phyloP scores from a whole-genome alignment of 37 sponge, comb jelly and placozoan genomes.

The Tethya wilhelma region DNA sequence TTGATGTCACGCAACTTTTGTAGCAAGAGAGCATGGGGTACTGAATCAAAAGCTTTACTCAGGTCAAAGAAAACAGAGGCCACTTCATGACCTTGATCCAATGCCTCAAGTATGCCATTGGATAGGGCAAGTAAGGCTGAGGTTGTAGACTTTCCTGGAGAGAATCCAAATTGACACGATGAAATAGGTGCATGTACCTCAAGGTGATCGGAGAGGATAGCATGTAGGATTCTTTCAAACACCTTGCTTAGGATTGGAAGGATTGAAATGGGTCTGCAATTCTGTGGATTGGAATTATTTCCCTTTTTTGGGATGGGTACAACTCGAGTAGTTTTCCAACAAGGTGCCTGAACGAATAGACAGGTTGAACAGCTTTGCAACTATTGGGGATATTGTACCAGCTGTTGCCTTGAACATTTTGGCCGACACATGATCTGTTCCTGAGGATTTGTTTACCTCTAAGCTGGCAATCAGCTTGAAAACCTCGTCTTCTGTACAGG shows the following conservation, averaged over 20 bases:
- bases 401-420: conserved; percentile 10
- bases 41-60: too few species aligned
- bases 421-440: background rate
- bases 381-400: background rate
- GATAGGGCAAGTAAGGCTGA: background rate
- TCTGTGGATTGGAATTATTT: background rate
- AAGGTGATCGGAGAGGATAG: background rate
- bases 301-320: conserved; percentile 8
- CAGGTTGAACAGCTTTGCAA: background rate
- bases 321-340: background rate
- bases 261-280: conserved; percentile 4
- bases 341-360: background rate
- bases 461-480: background rate
- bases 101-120: background rate
- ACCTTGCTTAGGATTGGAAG: conserved; percentile 6
- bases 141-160: background rate
- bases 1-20: background rate
- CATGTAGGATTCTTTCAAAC: background rate
- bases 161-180: too few species aligned
- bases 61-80: too few species aligned
- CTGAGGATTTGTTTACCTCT: background rate
- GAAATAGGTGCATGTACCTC: background rate
- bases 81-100: too few species aligned
- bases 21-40: background rate
- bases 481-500: background rate